Base-by-base conservation (phyloP, 2,113 vertebrate species). In the Balaeniceps rex region DNA sequence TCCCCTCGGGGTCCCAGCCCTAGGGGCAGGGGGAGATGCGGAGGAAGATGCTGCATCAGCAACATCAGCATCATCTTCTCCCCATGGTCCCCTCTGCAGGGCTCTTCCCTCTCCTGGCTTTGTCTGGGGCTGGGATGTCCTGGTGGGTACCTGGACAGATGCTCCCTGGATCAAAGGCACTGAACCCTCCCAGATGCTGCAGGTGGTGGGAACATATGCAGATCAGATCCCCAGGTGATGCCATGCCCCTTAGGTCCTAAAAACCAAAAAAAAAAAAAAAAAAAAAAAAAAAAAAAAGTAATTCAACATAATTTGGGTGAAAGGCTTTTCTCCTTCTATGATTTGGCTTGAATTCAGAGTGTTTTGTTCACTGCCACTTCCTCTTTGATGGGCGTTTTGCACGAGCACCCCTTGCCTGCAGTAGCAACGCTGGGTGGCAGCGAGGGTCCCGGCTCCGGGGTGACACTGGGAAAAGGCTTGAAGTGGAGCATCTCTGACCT, bases 351-450 rank as follows among this genome's bases (percentile, higher is more conserved):
- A 57, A 63, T 40, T n/a, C 29, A 22, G 51, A 42, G 40, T 4
- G 11, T 36, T 88, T 52, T 29, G n/a, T 42, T 44, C 40, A 18
- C 26, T 2, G 1, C 16, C 0, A 0, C 22, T 33, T 75, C 42
- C 36, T 52, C 38, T 44, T 19, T 23, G 8, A n/a, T 3, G 11
- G 12, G 5, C 1, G 2, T 55, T 78, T 40, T 2, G 0, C 34
- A 14, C 0, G 11, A 49, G 66, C 12, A 38, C 6, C 72, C 34
- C 47, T 63, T 0, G 3, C 21, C 34, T 3, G 0, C 2, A 14
- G 23, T 14, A 55, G 78, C 0, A 1, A 40, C 12, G 25, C 29
- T 47, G 58, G 19, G 10, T 36, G 47, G 26, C 47, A 55, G 18
- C 0, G 4, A 40, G 21, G 40, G 33, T 68, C 60, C 19, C 7